Evolutionary conservation across 2,113 vertebrate species (phyloP).

Genomic region (Petrocephalus zakoni): DNA sequence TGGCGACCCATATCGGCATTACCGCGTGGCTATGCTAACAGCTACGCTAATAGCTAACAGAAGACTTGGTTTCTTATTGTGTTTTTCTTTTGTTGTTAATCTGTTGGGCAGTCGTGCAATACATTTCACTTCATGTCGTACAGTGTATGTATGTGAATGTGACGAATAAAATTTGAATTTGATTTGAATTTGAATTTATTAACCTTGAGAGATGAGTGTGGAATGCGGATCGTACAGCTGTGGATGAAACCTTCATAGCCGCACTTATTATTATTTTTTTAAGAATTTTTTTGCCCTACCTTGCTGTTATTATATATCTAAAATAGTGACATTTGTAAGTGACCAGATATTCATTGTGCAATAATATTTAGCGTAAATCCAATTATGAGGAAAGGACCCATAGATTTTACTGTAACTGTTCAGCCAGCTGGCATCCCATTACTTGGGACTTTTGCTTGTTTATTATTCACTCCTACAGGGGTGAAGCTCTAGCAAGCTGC

Average conservation of each 20-base stretch:
- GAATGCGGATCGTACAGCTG: neutral
- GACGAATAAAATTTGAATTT: too few species aligned
- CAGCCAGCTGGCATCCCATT: neutral
- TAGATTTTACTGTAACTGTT: neutral
- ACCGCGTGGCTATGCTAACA: neutral
- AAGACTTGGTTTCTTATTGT: too few species aligned
- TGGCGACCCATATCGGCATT: neutral
- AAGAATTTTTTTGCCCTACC: neutral
- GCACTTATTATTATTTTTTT: neutral
- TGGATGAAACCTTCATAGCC: neutral
- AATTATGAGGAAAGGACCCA: neutral
- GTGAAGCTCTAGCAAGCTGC: neutral
- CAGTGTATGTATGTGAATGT: too few species aligned
- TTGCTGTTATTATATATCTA: neutral
- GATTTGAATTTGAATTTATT: too few species aligned
- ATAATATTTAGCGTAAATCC: neutral
- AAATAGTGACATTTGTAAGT: neutral
- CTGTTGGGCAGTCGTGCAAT: too few species aligned
- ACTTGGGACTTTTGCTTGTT: neutral
- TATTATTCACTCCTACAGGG: neutral
- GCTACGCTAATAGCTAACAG: too few species aligned
- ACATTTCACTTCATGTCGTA: too few species aligned
- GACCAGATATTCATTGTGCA: neutral
- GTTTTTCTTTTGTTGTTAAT: too few species aligned
- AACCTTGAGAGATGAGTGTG: neutral